Base-by-base conservation (phyloP, 2,797 vertebrate genomes). In the Echiichthys vipera region DNA sequence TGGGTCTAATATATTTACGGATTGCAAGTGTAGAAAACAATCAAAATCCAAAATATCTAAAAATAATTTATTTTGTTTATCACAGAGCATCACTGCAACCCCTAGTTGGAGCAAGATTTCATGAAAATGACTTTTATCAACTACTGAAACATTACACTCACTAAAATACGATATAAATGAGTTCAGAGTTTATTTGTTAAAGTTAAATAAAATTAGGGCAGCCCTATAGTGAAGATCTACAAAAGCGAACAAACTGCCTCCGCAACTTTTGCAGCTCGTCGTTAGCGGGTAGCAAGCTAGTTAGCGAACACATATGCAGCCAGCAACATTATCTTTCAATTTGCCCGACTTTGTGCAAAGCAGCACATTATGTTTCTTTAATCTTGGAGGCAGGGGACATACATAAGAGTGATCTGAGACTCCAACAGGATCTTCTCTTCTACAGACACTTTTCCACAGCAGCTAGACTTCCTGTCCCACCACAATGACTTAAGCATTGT, bases 291-390 rank as follows among this genome's bases (percentile, higher is more conserved):
- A 2, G 25, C 9, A 30, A 27, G 30, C 58, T 32, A 29, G 30
- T 66, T 57, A 43, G 34, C 29, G 47, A 46, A 53, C 39, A 40
- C 43, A 68, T 47, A 54, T 34, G 39, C 25, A 61, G 36, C 45
- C 22, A 29, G 47, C 32, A 12, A 65, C 7, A 1, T 34, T 68
- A 61, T 55, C 27, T 18, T 10, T 10, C 4, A 51, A 27, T 54
- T 63, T 57, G 27, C 12, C 13, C 42, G 45, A 68, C 57, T 53
- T n/a, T 29, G 20, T 46, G 12, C 5, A 10, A 20, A 18, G 37
- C 3, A 30, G 63, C 43, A 47, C 2, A 4, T 46, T 29, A 36
- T 36, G 32, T 50, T 53, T 57, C 15, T 24, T 10, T 49, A 40
- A 59, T 50, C 11, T 55, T 29, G 5, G 59, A 56, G 0, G 22